Evolutionary conservation across 2,797 vertebrate genomes (phyloP), one percentile per base, ranked within the genome.

Genomic region (Sebastes minor): DNA sequence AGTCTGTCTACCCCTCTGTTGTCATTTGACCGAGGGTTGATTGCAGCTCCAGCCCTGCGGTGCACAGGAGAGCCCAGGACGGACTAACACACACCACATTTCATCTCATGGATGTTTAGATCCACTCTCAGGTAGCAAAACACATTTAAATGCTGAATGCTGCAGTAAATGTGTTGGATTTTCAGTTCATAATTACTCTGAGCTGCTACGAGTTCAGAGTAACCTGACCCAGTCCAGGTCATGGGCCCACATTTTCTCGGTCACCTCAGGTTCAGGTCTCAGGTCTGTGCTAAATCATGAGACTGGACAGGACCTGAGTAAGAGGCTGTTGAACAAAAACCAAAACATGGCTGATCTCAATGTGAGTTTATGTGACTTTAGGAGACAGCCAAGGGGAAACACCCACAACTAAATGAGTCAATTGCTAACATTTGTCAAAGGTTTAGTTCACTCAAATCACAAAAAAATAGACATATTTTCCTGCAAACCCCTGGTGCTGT

Each of bases 21-120:
- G 80, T 82, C 69, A 68, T 63, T 33, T 25, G 46, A 62, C 70
- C 27, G 49, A 23, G 46, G 72, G 72, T 28, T 84, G 69, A 82
- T 66, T 80, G 68, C 62, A 77, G 73, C 12, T 73, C 7, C 74
- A 38, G 79, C 13, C 76, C 46, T 33, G 18, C 8, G 6, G 61
- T 52, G 33, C 68, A 59, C 12, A 63, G 30, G 33, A 33, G 16
- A 73, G 28, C 33, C 46, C 22, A 25, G 8, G 59, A 68, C 35
- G 0, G 63, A 59, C 64, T 7, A 62, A 60, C 33, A 57, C 46
- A 55, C 23, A 49, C 27, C 14, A 28, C 28, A 30, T 77, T 63
- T 56, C 8, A 62, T 63, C 53, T 28, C 38, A 13, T n/a, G 25
- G 65, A 55, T 68, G 56, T 80, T 60, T 20, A 38, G 42, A 53